Evolutionary conservation across 2,797 vertebrate genomes (phyloP).

Genomic region (Tapirus indicus): DNA sequence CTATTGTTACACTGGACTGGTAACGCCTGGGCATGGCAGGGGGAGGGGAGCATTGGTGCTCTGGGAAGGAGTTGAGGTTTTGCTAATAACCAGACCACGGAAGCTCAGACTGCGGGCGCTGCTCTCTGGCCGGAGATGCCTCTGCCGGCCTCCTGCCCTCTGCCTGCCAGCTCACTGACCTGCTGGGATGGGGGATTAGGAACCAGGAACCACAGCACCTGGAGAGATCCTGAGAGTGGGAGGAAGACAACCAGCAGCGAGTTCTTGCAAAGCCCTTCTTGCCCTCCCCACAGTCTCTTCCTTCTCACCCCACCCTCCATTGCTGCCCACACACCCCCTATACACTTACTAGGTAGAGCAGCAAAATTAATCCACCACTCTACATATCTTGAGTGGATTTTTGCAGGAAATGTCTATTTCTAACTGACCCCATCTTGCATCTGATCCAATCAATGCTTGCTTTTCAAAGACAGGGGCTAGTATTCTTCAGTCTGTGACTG

Average conservation of each 20-base stretch:
- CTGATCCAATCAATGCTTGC: not conserved
- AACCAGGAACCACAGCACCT: not conserved
- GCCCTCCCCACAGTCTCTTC: not conserved
- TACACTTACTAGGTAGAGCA: not conserved
- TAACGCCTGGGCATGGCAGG: not conserved
- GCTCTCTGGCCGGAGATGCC: rapidly evolving
- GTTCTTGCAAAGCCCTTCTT: not conserved
- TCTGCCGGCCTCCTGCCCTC: not conserved
- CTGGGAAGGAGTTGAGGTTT: not conserved
- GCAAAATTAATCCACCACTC: not conserved
- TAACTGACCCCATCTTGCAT: not conserved
- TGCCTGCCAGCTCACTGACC: not conserved
- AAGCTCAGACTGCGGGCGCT: not conserved
- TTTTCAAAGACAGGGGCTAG: not conserved
- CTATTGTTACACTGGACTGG: not conserved
- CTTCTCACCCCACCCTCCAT: not conserved
- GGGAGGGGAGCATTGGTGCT: rapidly evolving
- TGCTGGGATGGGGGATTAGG: not conserved
- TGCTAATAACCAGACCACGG: not conserved
- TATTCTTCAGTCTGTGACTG: not conserved
- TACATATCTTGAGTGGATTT: not conserved
- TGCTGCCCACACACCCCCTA: not conserved
- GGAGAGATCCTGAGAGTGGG: not conserved
- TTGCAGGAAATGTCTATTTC: constrained; percentile 1
- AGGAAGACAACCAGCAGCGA: not conserved